These are phyloP conservation scores for Seriola dumerili DNA, from an alignment of 2,113 vertebrate species.

Conservation along the genomic window DNA sequence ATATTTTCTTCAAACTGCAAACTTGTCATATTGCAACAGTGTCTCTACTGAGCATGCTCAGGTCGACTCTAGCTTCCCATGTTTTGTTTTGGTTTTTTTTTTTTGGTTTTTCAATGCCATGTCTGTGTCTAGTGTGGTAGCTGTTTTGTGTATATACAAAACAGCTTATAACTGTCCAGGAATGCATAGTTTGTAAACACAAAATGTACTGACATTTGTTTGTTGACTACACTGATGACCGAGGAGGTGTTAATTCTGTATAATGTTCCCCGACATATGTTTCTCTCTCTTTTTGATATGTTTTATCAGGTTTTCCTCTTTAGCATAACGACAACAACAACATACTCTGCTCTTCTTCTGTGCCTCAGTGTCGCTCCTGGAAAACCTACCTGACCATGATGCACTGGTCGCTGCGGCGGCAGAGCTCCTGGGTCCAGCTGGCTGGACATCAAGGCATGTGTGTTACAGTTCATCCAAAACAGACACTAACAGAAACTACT, in stretches of 20 bases:
- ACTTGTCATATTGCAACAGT: background rate
- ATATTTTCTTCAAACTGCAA: conserved; percentile 6
- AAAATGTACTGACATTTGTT: background rate
- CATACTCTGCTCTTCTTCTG: conserved; percentile 11
- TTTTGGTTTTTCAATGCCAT: conserved; percentile 1
- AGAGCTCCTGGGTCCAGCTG: conserved; percentile 88
- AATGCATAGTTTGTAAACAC: conserved; percentile 34
- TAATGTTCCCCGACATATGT: background rate
- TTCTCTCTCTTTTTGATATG: background rate
- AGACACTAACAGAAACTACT: background rate
- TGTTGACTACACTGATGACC: background rate
- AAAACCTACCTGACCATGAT: conserved; percentile 87
- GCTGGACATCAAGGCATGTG: conserved; percentile 87
- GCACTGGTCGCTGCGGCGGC: conserved; percentile 84
- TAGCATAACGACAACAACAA: background rate
- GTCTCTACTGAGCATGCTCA: conserved; percentile 39
- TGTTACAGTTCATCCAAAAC: conserved; percentile 7
- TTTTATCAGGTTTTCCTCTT: background rate
- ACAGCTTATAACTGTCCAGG: conserved; percentile 37
- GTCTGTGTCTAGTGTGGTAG: background rate
- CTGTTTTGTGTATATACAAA: conserved; percentile 69
- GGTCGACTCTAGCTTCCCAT: background rate
- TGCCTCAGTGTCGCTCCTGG: conserved; percentile 83
- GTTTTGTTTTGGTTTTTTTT: conserved; percentile 26
- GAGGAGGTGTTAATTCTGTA: background rate